phyloP scores from a whole-genome alignment of 2,888 invertebrate genomes.

The Drosophila mayaguana region DNA sequence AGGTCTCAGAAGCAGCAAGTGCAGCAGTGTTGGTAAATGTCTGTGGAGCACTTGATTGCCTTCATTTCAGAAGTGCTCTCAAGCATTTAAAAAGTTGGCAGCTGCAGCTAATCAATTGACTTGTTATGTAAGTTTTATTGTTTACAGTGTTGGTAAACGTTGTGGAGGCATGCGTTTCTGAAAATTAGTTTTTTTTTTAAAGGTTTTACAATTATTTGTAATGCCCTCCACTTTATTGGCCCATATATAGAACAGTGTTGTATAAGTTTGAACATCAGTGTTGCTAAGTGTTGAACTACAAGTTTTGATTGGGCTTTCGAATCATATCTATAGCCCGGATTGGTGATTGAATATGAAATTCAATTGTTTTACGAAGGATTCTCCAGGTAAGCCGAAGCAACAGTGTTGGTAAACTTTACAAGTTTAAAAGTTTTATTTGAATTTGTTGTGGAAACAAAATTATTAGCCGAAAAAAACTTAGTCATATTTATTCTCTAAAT shows the following conservation, averaged over 20 bases:
- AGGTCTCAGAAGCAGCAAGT: background rate
- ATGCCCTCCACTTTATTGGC: background rate
- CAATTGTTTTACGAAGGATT: no score
- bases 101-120: background rate
- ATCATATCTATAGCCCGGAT: no score
- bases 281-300: background rate
- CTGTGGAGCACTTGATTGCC: conserved; percentile 2
- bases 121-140: background rate
- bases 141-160: conserved; percentile 8
- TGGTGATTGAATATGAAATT: no score
- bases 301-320: no score
- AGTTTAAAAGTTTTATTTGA: no score
- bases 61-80: background rate
- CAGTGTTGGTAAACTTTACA: background rate
- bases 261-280: background rate
- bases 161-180: background rate
- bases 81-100: background rate
- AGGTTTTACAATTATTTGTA: background rate
- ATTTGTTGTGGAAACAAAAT: background rate
- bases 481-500: background rate
- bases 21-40: conserved; percentile 12
- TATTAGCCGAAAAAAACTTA: background rate
- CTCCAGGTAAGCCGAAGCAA: background rate
- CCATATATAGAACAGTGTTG: no score
- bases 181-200: background rate